phyloP scores from a whole-genome alignment of 2,113 vertebrate species.

The Pycnonotus jocosus region DNA sequence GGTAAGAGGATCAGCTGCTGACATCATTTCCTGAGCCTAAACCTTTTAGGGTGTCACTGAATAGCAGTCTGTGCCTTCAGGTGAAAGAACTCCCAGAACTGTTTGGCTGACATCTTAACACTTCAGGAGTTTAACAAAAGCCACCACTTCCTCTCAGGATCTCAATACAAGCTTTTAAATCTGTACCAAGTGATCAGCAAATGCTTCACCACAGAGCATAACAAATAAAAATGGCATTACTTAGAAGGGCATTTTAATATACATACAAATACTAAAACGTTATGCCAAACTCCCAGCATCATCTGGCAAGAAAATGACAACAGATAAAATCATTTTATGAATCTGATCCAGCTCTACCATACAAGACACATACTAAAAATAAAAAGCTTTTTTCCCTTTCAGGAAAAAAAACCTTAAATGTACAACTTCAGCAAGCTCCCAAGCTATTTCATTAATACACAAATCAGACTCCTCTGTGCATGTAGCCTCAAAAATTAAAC shows the following conservation, averaged over 20 bases:
- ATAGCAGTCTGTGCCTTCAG: not conserved
- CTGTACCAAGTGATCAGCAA: not conserved
- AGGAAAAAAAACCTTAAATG: not conserved
- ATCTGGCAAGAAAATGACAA: conserved; percentile 8
- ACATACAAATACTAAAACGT: conserved; percentile 41
- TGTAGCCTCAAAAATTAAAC: conserved; percentile 1
- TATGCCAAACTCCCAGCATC: conserved; percentile 28
- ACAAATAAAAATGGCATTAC: conserved; percentile 4
- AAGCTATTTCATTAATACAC: not conserved
- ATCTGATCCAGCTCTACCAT: not conserved
- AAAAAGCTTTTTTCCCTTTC: not conserved
- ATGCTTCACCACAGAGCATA: not conserved
- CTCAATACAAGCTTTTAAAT: not conserved
- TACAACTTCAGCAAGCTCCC: not conserved
- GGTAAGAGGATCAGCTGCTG: not conserved
- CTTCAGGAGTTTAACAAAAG: not conserved
- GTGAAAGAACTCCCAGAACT: not conserved
- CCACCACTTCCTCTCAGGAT: not conserved
- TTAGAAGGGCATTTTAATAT: conserved; percentile 6
- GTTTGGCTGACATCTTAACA: not conserved
- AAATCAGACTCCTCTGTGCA: not conserved
- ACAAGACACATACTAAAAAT: not conserved
- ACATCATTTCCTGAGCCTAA: not conserved
- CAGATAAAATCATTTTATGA: not conserved
- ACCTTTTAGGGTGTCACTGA: not conserved